These are phyloP conservation scores for Sebastes minor DNA, from an alignment of 2,797 vertebrate genomes.

Conservation along the genomic window DNA sequence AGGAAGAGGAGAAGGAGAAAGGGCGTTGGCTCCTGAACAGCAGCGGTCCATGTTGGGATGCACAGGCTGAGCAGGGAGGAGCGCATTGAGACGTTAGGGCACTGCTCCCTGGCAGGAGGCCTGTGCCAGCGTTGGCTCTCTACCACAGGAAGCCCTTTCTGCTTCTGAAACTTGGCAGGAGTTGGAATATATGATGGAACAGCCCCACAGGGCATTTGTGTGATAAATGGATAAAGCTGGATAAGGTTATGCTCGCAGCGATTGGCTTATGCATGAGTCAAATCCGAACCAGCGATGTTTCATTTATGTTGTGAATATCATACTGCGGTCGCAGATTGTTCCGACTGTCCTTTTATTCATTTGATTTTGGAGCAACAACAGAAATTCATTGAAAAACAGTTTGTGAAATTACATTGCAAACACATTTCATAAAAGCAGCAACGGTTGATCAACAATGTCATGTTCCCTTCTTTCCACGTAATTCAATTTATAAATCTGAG, in stretches of 20 bases:
- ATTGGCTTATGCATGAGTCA: conserved; percentile 56
- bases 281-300: conserved; percentile 38
- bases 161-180: conserved; percentile 67
- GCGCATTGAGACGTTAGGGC: conserved; percentile 42
- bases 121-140: conserved; percentile 54
- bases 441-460: conserved; percentile 28
- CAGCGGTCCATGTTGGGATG: conserved; percentile 57
- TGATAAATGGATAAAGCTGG: conserved; percentile 70
- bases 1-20: conserved; percentile 5
- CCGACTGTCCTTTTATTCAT: conserved; percentile 33
- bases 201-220: conserved; percentile 55
- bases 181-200: conserved; percentile 60
- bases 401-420: conserved; percentile 53
- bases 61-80: conserved; percentile 41
- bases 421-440: conserved; percentile 57
- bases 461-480: conserved; percentile 13
- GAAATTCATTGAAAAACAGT: conserved; percentile 1
- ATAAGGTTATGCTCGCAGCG: conserved; percentile 62
- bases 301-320: conserved; percentile 41
- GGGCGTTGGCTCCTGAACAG: conserved; percentile 48
- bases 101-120: conserved; percentile 62
- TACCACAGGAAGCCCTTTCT: conserved; percentile 64
- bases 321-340: conserved; percentile 8
- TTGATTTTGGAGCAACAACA: conserved; percentile 25
- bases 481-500: conserved; percentile 30